Base-by-base conservation (phyloP, 2,888 invertebrate genomes). In the Andrena trimmerana region DNA sequence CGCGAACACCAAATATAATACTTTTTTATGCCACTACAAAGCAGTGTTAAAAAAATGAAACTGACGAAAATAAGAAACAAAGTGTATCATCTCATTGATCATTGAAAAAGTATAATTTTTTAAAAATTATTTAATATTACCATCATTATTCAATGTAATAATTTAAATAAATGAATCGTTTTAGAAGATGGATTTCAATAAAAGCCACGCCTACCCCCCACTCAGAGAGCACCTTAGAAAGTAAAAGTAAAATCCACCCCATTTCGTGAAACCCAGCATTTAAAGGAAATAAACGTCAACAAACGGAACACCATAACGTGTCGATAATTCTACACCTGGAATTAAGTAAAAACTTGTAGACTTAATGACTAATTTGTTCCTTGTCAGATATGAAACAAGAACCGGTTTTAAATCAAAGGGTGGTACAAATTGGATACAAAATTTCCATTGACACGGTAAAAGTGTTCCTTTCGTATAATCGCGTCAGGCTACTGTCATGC, bases 381-480 rank as follows among this genome's bases (percentile, higher is more conserved):
- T 8, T 27, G 24, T 13, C 24, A 57, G 24, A 57, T 24, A 10
- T 27, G 57, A 57, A 24, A 24, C 24, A 27, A 57, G 10, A 57
- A 57, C 20, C 57, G 24, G 57, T 57, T 27, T 10, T 1, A 57
- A 57, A 27, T 24, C 57, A 13, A 27, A 27, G 57, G 10, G 57
- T 27, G 2, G 33, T 13, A 48, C 24, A 70, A 62, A 62, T 62
- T 24, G 13, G 62, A 29, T 24, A 27, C 20, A 63, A 20, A 50
- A 2, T 4, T 16, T 33, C 29, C 20, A 50, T 36, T 16, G 24
- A 36, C 27, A 7, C 36, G 20, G 36, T 42, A 62, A 76, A 76
- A 7, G 29, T 8, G 27, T 57, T 73, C 59, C 50, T 36, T 57
- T 62, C 62, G 36, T 29, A 27, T 33, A 62, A 62, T 62, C 31